Evolutionary conservation across 2,888 invertebrate genomes (phyloP).

Genomic region (Hoplodrina ambigua): DNA sequence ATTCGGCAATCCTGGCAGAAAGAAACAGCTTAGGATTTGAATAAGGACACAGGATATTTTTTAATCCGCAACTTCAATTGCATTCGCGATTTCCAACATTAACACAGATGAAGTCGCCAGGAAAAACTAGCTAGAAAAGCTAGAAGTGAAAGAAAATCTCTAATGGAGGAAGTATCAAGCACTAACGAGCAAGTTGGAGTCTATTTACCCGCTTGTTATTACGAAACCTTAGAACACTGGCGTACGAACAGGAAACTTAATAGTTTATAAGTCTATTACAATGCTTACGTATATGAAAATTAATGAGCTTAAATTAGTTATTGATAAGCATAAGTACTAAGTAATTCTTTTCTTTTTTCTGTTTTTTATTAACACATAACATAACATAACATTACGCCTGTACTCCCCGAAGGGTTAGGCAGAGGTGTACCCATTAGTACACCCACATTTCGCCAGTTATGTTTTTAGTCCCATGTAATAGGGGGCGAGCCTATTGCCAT

Average conservation of each 20-base stretch:
- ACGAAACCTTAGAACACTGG: constrained; percentile 16
- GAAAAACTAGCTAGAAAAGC: too few relatives aligned
- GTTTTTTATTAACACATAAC: too few relatives aligned
- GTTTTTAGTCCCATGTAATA: too few relatives aligned
- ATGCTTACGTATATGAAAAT: not conserved
- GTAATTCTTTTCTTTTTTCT: not conserved
- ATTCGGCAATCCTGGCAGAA: too few relatives aligned
- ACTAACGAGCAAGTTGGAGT: constrained; percentile 36
- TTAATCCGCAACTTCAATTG: too few relatives aligned
- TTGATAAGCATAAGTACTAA: not conserved
- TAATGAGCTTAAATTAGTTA: not conserved
- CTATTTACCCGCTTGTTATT: constrained; percentile 30
- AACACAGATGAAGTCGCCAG: not conserved
- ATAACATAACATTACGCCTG: too few relatives aligned
- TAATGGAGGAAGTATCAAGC: constrained; percentile 10
- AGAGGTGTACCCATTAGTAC: too few relatives aligned
- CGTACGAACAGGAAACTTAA: not conserved
- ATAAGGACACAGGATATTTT: too few relatives aligned
- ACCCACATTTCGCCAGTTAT: too few relatives aligned
- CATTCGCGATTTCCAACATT: not conserved
- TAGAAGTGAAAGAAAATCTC: not conserved
- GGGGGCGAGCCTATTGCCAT: too few relatives aligned
- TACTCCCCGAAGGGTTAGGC: too few relatives aligned
- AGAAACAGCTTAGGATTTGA: too few relatives aligned
- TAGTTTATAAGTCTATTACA: not conserved